phyloP scores from a whole-genome alignment of 2,888 invertebrate genomes.

The Cosmopolites sordidus region DNA sequence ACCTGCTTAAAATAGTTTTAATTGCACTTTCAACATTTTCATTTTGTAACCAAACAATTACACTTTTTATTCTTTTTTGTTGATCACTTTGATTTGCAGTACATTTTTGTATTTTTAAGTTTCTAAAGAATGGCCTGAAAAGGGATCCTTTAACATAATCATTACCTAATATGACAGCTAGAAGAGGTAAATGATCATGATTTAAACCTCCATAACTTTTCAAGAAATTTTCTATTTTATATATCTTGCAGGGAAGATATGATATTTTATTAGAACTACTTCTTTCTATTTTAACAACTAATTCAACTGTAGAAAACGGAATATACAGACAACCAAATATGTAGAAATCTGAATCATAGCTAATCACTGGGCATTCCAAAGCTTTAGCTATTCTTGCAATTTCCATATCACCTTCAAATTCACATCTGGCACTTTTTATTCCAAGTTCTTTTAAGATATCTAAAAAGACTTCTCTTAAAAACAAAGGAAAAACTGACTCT shows the following conservation, averaged over 20 bases:
- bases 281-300: slow-evolving; percentile 40
- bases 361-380: slow-evolving; percentile 80
- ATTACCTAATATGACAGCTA: slow-evolving; percentile 83
- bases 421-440: slow-evolving; percentile 66
- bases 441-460: slow-evolving; percentile 63
- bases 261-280: slow-evolving; percentile 27
- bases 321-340: slow-evolving; percentile 82
- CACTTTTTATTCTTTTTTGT: slow-evolving; percentile 64
- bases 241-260: slow-evolving; percentile 65
- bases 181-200: slow-evolving; percentile 61
- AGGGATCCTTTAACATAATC: slow-evolving; percentile 71
- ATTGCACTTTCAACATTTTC: slow-evolving; percentile 70
- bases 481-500: slow-evolving; percentile 66
- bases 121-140: slow-evolving; percentile 67
- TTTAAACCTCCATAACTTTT: slow-evolving; percentile 62
- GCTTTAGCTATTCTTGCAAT: slow-evolving; percentile 76
- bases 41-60: slow-evolving; percentile 72
- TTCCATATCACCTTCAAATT: slow-evolving; percentile 87
- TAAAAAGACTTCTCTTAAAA: slow-evolving; percentile 70
- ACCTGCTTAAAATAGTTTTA: slow-evolving; percentile 59
- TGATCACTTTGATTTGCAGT: slow-evolving; percentile 53
- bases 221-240: slow-evolving; percentile 65
- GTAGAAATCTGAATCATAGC: slow-evolving; percentile 92
- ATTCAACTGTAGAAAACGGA: slow-evolving; percentile 65
- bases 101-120: slow-evolving; percentile 57